phyloP scores from a whole-genome alignment of 2,797 vertebrate genomes.

The Erethizon dorsatum region DNA sequence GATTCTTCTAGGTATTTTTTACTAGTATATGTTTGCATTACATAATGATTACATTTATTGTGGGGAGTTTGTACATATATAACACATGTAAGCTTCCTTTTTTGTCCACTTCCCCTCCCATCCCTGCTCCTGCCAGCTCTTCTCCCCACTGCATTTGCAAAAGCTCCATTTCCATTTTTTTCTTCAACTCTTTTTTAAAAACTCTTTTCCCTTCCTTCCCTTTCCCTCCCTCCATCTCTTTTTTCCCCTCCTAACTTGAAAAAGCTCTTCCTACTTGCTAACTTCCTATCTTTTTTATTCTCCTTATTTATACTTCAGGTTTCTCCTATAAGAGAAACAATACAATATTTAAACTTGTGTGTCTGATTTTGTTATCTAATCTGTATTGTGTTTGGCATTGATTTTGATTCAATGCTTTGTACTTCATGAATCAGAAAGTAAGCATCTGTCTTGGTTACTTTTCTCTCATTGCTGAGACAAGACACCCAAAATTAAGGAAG shows the following conservation, averaged over 20 bases:
- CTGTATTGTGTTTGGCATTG: constrained; percentile 14
- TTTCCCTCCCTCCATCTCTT: not conserved
- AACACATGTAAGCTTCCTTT: not conserved
- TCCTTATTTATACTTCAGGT: not conserved
- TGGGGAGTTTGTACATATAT: not conserved
- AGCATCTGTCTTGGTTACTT: not conserved
- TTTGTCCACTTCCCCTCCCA: not conserved
- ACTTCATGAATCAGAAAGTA: constrained; percentile 39
- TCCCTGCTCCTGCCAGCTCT: not conserved
- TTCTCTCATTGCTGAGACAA: too few species aligned
- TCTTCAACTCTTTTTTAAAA: not conserved
- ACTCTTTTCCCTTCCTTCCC: not conserved
- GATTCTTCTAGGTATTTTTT: not conserved
- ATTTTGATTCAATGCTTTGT: constrained; percentile 41
- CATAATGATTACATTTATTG: not conserved
- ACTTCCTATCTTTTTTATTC: not conserved
- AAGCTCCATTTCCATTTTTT: not conserved
- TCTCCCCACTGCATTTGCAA: not conserved
- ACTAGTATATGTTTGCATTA: not conserved
- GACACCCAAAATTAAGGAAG: too few species aligned
- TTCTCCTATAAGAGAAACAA: not conserved
- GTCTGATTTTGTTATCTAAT: constrained; percentile 50
- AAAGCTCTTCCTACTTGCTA: not conserved
- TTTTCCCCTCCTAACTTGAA: not conserved
- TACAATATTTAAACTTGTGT: not conserved